phyloP scores from a whole-genome alignment of 2,113 vertebrate genomes.

The Heterotilapia buettikoferi region DNA sequence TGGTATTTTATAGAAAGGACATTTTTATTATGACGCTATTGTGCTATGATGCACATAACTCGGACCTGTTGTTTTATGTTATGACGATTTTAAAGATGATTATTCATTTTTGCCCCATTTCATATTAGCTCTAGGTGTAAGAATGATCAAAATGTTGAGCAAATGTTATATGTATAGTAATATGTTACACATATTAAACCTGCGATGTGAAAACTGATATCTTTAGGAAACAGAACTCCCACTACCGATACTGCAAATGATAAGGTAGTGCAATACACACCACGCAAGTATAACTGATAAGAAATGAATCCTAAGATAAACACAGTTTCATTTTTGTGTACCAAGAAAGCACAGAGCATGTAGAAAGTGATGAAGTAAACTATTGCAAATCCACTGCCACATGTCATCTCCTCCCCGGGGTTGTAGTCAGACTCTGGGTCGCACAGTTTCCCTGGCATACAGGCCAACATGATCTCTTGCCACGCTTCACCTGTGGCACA shows the following conservation, averaged over 20 bases:
- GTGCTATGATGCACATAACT: not conserved
- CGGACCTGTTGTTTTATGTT: not conserved
- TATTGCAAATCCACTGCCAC: slow-evolving; percentile 95
- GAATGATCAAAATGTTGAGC: not conserved
- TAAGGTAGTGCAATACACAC: not conserved
- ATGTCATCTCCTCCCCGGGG: slow-evolving; percentile 89
- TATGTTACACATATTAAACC: not conserved
- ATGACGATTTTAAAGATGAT: not conserved
- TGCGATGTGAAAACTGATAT: not conserved
- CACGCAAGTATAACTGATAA: not conserved
- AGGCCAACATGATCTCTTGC: slow-evolving; percentile 98
- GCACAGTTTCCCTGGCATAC: slow-evolving; percentile 90
- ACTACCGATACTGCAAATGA: not conserved
- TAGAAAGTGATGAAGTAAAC: slow-evolving; percentile 99
- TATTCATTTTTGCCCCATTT: not conserved
- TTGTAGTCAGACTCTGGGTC: slow-evolving; percentile 91
- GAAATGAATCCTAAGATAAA: not conserved
- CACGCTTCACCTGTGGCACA: slow-evolving; percentile 98
- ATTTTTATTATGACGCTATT: not conserved
- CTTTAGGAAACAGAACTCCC: not conserved
- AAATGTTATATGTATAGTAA: not conserved
- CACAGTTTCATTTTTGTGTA: slow-evolving; percentile 42
- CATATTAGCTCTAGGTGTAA: not conserved
- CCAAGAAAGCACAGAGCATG: slow-evolving; percentile 98
- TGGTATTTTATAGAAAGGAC: not conserved